Conservation (phyloP, 2,888 invertebrate genomes). For the Troglohyphantes excavatus region DNA sequence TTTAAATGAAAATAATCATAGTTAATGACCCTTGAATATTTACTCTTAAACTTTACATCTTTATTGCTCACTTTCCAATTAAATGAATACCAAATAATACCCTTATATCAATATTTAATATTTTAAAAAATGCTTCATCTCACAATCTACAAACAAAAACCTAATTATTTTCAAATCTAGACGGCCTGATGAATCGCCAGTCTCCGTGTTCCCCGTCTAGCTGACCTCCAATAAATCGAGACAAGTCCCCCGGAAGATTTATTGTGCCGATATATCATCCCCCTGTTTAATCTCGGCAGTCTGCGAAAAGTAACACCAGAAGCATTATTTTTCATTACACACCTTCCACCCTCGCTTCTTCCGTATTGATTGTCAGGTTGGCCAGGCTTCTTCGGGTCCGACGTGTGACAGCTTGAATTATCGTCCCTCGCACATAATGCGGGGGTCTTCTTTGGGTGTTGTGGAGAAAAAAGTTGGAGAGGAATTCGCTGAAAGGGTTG, state of each 20-base stretch:
- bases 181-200: constrained; percentile 33
- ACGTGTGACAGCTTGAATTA: background rate
- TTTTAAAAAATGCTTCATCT: too few species aligned
- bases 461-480: background rate
- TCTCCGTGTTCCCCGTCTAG: background rate
- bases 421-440: background rate
- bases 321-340: constrained; percentile 70
- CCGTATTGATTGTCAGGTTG: constrained; percentile 2
- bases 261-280: constrained; percentile 59
- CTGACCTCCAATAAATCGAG: constrained; percentile 63
- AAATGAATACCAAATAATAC: background rate
- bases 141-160: too few species aligned
- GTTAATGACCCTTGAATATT: too few species aligned
- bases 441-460: background rate
- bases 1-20: too few species aligned
- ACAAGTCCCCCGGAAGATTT: constrained; percentile 33
- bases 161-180: constrained; percentile 9
- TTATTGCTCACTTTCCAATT: too few species aligned
- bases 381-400: background rate
- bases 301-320: constrained; percentile 57
- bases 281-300: constrained; percentile 65
- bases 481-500: too few species aligned
- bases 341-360: background rate
- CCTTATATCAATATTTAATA: background rate
- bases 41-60: too few species aligned